These are phyloP conservation scores for Campylorhamphus procurvoides DNA, from an alignment of 2,113 vertebrate species.

Conservation along the genomic window DNA sequence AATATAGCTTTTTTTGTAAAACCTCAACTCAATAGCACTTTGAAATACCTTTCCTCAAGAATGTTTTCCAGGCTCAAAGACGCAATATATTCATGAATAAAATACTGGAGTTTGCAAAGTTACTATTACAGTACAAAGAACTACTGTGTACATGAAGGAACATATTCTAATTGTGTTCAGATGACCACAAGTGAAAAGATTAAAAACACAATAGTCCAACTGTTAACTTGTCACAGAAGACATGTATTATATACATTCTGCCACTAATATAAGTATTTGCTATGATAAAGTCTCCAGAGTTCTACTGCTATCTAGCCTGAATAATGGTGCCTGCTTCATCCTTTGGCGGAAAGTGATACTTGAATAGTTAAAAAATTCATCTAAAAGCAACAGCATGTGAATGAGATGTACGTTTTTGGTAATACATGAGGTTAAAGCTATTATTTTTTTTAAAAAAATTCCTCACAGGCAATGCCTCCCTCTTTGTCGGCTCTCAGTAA, in stretches of 20 bases:
- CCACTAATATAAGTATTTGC: background rate
- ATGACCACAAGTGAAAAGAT: background rate
- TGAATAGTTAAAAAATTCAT: background rate
- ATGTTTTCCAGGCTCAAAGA: background rate
- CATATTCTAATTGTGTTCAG: background rate
- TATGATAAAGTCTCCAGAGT: background rate
- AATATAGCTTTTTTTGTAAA: constrained; percentile 20
- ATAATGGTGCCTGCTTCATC: background rate
- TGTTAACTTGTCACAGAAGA: background rate
- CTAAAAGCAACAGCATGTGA: background rate
- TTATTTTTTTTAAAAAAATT: background rate
- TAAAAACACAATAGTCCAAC: background rate
- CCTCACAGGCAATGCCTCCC: background rate
- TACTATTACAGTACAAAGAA: background rate
- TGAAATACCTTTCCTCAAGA: background rate
- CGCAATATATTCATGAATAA: background rate
- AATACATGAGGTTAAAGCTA: background rate
- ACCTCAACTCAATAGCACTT: background rate
- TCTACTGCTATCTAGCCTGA: background rate
- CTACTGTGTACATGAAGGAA: background rate
- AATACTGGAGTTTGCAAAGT: background rate
- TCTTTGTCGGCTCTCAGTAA: background rate
- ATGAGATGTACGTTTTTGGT: background rate
- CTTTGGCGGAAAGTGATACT: background rate
- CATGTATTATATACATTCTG: background rate